Evolutionary conservation across 2,888 invertebrate genomes (phyloP).

Genomic region (Catocala sponsa): DNA sequence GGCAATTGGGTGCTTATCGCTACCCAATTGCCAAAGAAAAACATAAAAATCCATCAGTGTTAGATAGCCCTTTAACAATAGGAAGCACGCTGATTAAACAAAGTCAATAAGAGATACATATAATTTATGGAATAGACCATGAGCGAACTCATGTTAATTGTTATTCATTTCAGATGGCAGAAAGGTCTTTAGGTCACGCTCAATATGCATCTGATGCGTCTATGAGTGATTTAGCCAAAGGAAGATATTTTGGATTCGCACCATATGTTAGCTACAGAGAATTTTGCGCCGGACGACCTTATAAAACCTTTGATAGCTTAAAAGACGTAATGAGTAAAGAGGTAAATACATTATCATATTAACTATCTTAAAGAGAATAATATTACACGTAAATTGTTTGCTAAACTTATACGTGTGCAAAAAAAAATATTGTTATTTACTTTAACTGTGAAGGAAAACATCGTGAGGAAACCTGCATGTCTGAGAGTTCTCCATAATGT

Average conservation of each 20-base stretch:
- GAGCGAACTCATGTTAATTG: too few relatives aligned
- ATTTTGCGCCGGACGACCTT: neutral
- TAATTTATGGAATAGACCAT: too few relatives aligned
- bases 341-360: neutral
- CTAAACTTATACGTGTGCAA: neutral
- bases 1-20: too few relatives aligned
- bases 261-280: slow-evolving; percentile 5
- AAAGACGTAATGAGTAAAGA: neutral
- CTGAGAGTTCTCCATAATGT: too few relatives aligned
- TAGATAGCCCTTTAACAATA: too few relatives aligned
- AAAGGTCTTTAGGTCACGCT: neutral
- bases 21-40: too few relatives aligned
- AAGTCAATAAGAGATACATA: too few relatives aligned
- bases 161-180: neutral
- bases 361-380: neutral
- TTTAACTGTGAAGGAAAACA: too few relatives aligned
- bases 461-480: too few relatives aligned
- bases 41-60: too few relatives aligned
- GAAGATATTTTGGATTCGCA: slow-evolving; percentile 1
- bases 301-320: slow-evolving; percentile 3
- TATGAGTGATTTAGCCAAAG: neutral
- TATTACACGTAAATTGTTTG: neutral
- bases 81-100: too few relatives aligned
- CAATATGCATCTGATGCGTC: neutral
- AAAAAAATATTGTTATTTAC: too few relatives aligned